These are phyloP conservation scores for Platerodrilus igneus DNA, from an alignment of 2,888 invertebrate species.

Conservation along the genomic window DNA sequence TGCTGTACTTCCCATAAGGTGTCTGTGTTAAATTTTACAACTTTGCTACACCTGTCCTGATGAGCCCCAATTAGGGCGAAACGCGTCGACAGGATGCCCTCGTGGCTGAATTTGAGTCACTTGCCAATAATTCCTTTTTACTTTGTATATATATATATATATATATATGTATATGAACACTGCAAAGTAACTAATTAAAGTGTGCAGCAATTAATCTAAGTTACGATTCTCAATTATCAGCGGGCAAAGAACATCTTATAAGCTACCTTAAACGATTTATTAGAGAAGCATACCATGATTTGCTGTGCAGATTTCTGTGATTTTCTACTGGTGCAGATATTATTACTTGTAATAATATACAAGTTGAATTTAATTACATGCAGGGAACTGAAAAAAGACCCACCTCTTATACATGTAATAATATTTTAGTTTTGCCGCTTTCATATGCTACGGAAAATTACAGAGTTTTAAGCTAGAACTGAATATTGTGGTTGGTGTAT, in stretches of 20 bases:
- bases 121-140: too few relatives aligned
- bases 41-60: too few relatives aligned
- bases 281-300: slow-evolving; percentile 10
- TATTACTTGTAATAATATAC: not conserved
- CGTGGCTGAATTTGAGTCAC: too few relatives aligned
- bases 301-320: slow-evolving; percentile 11
- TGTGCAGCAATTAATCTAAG: not conserved
- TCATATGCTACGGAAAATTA: too few relatives aligned
- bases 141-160: too few relatives aligned
- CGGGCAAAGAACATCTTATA: not conserved
- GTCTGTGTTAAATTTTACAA: too few relatives aligned
- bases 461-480: too few relatives aligned
- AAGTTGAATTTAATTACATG: not conserved
- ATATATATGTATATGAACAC: not conserved
- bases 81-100: too few relatives aligned
- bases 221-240: not conserved
- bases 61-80: too few relatives aligned
- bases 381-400: not conserved
- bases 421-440: not conserved
- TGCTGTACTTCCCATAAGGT: too few relatives aligned
- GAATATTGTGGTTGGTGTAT: not conserved
- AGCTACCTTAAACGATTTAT: slow-evolving; percentile 9
- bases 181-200: not conserved
- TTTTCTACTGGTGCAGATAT: slow-evolving; percentile 17
- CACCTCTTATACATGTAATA: not conserved